A percentile compares a stretch with the other conserved stretches of the same genome.
These are phyloP conservation scores for Stegostoma tigrinum DNA, from an alignment of 2,113 vertebrate genomes.

Conservation along the genomic window DNA sequence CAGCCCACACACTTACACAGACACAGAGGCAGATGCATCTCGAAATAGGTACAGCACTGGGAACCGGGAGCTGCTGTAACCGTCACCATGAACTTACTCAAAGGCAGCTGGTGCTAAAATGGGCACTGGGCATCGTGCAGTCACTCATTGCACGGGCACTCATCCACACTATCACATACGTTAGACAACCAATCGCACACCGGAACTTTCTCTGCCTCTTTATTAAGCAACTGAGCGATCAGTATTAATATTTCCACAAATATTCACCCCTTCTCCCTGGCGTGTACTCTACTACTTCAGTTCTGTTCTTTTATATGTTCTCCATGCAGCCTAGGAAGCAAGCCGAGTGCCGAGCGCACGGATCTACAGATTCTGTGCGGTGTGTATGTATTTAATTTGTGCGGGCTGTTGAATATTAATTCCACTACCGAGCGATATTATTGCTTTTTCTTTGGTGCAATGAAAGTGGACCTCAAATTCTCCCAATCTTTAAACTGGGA, in stretches of 20 bases:
- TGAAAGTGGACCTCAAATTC: not conserved
- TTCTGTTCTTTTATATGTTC: not conserved
- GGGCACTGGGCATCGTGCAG: not conserved
- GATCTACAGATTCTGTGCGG: not conserved
- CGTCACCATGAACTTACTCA: not conserved
- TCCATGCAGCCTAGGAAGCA: not conserved
- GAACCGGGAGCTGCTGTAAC: not conserved
- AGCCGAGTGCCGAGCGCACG: conserved; percentile 21
- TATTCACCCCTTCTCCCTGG: not conserved
- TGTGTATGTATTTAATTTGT: conserved; percentile 14
- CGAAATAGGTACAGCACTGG: not conserved
- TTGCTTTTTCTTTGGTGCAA: not conserved
- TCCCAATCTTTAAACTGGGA: not conserved
- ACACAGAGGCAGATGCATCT: not conserved
- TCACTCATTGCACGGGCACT: conserved; percentile 62
- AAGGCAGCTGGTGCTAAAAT: not conserved
- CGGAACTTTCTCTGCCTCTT: not conserved
- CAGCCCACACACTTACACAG: not conserved
- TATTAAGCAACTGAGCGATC: not conserved
- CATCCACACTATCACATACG: not conserved
- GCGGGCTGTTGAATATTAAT: conserved; percentile 24
- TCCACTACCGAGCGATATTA: not conserved
- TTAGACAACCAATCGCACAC: not conserved
- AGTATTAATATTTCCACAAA: no score
- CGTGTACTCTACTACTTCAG: not conserved